phyloP scores from a whole-genome alignment of 92 coral and sea anemone genomes.

The Blastomussa wellsi region DNA sequence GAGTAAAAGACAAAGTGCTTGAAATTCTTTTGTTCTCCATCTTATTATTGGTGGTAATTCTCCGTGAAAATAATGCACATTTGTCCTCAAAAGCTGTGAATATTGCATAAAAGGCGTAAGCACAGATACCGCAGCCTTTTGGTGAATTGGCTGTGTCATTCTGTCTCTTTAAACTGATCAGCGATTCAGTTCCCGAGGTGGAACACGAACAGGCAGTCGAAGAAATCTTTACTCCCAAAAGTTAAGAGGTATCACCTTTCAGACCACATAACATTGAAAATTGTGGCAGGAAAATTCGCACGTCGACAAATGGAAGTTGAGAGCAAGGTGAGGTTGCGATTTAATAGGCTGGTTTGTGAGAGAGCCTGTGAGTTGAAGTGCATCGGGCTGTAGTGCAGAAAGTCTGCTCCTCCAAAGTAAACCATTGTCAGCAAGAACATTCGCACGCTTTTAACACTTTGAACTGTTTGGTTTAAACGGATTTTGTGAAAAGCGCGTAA shows the following conservation, averaged over 20 bases:
- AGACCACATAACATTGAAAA: background rate
- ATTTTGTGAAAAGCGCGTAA: background rate
- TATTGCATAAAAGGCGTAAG: constrained; percentile 36
- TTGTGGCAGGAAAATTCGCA: background rate
- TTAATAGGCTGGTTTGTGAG: background rate
- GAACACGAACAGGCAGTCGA: background rate
- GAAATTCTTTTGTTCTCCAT: constrained; percentile 4
- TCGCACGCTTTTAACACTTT: background rate
- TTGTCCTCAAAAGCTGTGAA: constrained; percentile 29
- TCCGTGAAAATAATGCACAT: constrained; percentile 41
- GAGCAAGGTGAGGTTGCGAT: constrained; percentile 20
- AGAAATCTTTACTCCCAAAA: background rate
- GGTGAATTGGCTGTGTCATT: background rate
- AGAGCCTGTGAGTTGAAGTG: background rate
- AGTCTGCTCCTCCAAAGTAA: background rate
- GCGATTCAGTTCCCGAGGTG: background rate
- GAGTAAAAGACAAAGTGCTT: constrained; percentile 9
- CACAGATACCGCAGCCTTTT: background rate
- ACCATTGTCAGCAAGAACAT: background rate
- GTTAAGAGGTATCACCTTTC: background rate
- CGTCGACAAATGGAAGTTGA: constrained; percentile 19
- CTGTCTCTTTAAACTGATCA: constrained; percentile 31
- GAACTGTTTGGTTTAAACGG: background rate
- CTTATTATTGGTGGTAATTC: constrained; percentile 41
- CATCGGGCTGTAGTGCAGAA: background rate